Evolutionary conservation across 2,888 invertebrate species (phyloP).

Genomic region (Sinotaia quadrata): DNA sequence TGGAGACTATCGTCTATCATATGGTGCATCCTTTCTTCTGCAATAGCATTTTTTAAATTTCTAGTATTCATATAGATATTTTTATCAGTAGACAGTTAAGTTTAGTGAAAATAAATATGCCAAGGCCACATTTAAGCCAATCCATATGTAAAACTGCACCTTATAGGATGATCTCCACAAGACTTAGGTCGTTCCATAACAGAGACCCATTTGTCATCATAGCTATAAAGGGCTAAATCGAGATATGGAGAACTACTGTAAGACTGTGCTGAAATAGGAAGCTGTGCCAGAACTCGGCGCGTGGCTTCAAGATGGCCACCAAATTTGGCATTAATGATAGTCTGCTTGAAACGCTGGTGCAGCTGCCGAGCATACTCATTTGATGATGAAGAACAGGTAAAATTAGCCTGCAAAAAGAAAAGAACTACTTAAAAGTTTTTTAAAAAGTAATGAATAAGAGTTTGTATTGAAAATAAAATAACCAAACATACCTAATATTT

Average conservation of each 20-base stretch:
- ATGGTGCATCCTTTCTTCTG: too few species aligned
- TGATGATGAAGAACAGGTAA: constrained; percentile 92
- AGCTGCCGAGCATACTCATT: constrained; percentile 84
- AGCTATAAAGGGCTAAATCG: constrained; percentile 91
- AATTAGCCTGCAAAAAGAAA: constrained; percentile 77
- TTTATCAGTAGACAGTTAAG: too few species aligned
- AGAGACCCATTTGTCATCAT: constrained; percentile 96
- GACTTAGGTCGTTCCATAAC: constrained; percentile 95
- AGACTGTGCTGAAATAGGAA: constrained; percentile 95
- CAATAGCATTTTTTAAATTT: too few species aligned
- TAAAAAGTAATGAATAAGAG: too few species aligned
- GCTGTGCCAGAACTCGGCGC: constrained; percentile 87
- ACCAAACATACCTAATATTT: too few species aligned
- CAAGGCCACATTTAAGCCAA: too few species aligned
- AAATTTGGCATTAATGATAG: constrained; percentile 89
- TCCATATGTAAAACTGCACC: too few species aligned
- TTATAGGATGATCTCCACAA: constrained; percentile 91
- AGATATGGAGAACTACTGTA: constrained; percentile 94
- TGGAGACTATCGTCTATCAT: too few species aligned
- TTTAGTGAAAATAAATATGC: too few species aligned
- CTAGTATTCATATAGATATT: too few species aligned
- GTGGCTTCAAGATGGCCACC: constrained; percentile 93
- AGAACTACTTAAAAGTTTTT: too few species aligned
- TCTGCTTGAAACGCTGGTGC: constrained; percentile 86
- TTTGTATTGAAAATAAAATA: too few species aligned